Percentiles rank a stretch among this genome's conserved stretches.
phyloP scores from a whole-genome alignment of 2,797 vertebrate species.

The Cygnus olor region DNA sequence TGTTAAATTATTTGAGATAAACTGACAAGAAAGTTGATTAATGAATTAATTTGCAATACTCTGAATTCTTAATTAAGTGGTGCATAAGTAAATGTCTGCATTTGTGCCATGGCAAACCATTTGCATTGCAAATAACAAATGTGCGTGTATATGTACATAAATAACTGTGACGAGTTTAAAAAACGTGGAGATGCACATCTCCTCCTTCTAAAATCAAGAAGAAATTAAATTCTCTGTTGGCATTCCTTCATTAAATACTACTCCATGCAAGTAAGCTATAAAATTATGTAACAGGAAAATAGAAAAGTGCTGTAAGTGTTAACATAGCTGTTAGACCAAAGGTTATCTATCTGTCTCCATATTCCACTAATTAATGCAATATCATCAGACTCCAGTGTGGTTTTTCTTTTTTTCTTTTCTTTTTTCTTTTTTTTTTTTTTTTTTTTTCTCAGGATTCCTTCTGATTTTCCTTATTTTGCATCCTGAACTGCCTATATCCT shows the following conservation, averaged over 20 bases:
- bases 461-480: neutral
- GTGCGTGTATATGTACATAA: rapidly evolving
- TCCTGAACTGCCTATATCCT: neutral
- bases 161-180: neutral
- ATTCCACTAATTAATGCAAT: rapidly evolving
- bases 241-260: neutral
- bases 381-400: neutral
- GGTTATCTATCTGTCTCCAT: neutral
- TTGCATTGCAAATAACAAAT: neutral
- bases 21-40: neutral
- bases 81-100: neutral
- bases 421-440: too few relatives aligned
- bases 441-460: neutral
- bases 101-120: neutral
- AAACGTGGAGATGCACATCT: neutral
- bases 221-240: neutral
- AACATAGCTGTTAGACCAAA: neutral
- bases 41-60: conserved; percentile 3
- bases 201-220: neutral
- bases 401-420: too few relatives aligned
- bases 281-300: neutral
- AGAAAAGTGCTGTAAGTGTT: neutral
- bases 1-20: neutral
- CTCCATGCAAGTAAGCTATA: neutral
- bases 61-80: conserved; percentile 1